Conservation (phyloP, 1,140 invertebrate genomes). For the Halyomorpha halys region DNA sequence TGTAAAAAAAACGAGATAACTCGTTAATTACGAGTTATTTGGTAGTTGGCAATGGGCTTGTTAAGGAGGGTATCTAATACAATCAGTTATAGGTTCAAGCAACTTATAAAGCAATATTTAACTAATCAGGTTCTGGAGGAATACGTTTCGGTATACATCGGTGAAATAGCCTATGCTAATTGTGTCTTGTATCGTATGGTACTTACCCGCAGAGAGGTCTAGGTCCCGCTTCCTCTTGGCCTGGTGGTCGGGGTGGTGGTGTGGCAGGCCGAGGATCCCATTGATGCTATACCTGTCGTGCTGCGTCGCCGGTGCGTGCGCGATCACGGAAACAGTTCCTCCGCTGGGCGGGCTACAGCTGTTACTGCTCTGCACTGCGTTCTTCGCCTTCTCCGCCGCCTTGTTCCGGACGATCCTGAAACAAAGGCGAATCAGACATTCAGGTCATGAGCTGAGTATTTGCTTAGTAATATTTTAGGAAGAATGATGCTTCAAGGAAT, state of each 20-base stretch:
- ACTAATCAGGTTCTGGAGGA: no score
- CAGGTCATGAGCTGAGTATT: no score
- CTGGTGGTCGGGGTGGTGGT: conserved; percentile 53
- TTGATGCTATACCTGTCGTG: conserved; percentile 81
- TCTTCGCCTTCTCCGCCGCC: conserved; percentile 89
- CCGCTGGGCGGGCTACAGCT: conserved; percentile 39
- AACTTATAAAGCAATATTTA: no score
- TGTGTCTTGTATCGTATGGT: background rate
- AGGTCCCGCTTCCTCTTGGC: conserved; percentile 63
- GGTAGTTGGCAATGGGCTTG: no score
- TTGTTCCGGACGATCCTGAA: conserved; percentile 90
- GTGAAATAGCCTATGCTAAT: no score
- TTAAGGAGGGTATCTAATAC: no score
- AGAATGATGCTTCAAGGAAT: no score
- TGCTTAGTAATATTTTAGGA: no score
- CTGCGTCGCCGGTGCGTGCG: conserved; percentile 53
- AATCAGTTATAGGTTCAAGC: no score
- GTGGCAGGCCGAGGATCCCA: conserved; percentile 79
- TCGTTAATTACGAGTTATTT: no score
- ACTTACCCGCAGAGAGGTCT: conserved; percentile 39
- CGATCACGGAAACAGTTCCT: conserved; percentile 40
- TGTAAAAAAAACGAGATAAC: no score
- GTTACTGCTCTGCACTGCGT: conserved; percentile 59
- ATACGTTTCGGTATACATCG: no score
- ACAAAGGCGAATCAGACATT: conserved; percentile 29